A percentile compares a stretch with the other conserved stretches of the same genome.
Conservation (phyloP, 2,113 vertebrate species). For the Lophura nycthemera region DNA sequence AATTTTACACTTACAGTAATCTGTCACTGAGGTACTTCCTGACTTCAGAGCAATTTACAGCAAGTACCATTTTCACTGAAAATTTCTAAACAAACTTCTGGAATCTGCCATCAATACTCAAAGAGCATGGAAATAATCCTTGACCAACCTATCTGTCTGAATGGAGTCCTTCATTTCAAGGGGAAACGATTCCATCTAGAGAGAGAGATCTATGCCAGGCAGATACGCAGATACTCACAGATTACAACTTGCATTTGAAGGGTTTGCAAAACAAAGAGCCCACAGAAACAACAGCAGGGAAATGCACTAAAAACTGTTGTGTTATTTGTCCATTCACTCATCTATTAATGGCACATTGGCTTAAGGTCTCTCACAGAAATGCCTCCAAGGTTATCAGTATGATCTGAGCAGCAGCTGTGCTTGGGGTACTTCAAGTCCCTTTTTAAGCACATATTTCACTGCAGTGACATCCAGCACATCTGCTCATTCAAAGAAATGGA, state of each 20-base stretch:
- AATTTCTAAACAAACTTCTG: background rate
- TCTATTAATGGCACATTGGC: background rate
- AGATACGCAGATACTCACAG: background rate
- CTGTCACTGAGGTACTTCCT: background rate
- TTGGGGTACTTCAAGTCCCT: background rate
- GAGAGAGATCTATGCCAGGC: background rate
- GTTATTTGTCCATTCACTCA: background rate
- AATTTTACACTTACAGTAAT: background rate
- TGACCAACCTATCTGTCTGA: background rate
- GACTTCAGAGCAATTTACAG: background rate
- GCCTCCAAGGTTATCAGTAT: background rate
- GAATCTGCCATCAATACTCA: background rate
- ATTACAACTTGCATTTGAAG: background rate
- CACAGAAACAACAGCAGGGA: background rate
- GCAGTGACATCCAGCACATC: background rate
- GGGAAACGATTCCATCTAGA: background rate
- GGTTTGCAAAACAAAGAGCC: background rate
- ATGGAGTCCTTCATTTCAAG: background rate
- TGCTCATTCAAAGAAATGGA: fast-evolving
- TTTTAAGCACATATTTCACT: background rate
- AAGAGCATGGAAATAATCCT: background rate
- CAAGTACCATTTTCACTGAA: background rate
- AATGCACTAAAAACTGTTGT: background rate
- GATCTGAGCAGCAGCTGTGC: background rate
- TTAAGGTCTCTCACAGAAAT: background rate